Evolutionary conservation across 2,888 invertebrate genomes (phyloP).

Genomic region (Cataglyphis rosenhaueri): DNA sequence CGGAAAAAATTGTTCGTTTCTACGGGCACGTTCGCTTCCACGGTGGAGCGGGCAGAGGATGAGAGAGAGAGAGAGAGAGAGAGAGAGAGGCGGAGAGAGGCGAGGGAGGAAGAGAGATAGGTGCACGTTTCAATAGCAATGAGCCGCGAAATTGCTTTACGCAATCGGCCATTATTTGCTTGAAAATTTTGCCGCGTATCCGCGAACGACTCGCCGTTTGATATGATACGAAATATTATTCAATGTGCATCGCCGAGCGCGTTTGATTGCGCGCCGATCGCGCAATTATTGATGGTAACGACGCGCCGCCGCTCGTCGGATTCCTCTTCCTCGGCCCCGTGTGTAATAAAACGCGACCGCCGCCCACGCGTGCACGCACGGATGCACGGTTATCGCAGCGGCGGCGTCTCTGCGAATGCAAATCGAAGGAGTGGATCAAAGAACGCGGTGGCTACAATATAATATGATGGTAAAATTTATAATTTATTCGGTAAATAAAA

Average conservation of each 20-base stretch:
- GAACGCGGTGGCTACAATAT: not conserved
- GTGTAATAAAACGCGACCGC: constrained; percentile 66
- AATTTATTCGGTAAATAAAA: not conserved
- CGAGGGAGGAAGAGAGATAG: not conserved
- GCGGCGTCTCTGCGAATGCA: not conserved
- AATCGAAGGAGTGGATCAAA: constrained; percentile 22
- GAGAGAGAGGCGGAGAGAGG: not conserved
- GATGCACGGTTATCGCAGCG: constrained; percentile 6
- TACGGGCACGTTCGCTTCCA: constrained; percentile 59
- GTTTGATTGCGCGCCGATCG: constrained; percentile 74
- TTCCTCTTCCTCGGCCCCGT: constrained; percentile 33
- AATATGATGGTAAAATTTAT: not conserved
- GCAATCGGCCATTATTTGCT: constrained; percentile 79
- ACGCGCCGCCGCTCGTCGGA: not conserved
- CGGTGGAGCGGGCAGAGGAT: not conserved
- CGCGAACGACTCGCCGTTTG: constrained; percentile 69
- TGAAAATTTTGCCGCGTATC: constrained; percentile 74
- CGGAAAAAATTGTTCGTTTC: constrained; percentile 65
- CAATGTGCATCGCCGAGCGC: constrained; percentile 75
- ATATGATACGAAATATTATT: constrained; percentile 79
- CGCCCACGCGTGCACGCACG: constrained; percentile 11
- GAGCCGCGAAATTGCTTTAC: constrained; percentile 81
- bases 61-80: not conserved
- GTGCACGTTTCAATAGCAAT: constrained; percentile 76
- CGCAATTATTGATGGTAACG: constrained; percentile 72